Evolutionary conservation across 2,797 vertebrate species (phyloP).

Genomic region (Phalloptychus januarius): DNA sequence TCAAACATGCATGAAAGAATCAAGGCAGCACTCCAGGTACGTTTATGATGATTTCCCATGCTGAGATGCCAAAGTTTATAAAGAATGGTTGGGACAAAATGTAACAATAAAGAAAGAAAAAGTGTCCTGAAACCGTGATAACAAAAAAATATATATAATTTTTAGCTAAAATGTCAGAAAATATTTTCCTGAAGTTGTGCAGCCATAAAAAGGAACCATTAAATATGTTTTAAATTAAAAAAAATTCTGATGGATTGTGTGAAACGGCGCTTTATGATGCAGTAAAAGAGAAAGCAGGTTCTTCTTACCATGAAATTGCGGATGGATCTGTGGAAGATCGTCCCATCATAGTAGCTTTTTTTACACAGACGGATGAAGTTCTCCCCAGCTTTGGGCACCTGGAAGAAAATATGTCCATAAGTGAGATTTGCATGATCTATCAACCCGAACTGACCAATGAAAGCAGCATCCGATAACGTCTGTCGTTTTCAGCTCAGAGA

Average conservation of each 20-base stretch:
- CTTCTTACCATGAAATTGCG: slow-evolving; percentile 93
- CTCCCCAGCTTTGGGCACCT: slow-evolving; percentile 94
- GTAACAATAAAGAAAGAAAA: neutral
- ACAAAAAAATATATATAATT: neutral
- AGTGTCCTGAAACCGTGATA: neutral
- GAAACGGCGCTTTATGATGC: neutral
- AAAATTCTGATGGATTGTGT: neutral
- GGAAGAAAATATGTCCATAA: neutral
- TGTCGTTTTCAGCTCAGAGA: neutral
- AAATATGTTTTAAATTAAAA: neutral
- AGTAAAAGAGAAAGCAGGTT: neutral
- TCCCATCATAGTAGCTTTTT: slow-evolving; percentile 91
- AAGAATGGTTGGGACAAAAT: too few relatives aligned
- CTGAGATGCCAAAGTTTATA: too few relatives aligned
- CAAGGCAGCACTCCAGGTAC: too few relatives aligned
- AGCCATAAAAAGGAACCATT: neutral
- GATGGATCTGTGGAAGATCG: slow-evolving; percentile 94
- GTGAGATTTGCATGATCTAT: neutral
- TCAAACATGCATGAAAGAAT: too few relatives aligned
- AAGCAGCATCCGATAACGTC: too few relatives aligned
- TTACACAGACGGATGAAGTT: slow-evolving; percentile 95
- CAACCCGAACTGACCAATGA: neutral
- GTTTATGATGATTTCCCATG: neutral
- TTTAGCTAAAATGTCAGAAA: neutral
- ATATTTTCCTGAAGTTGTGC: neutral